Conservation (phyloP, 2,797 vertebrate genomes). For the Sebastes baramenuke region DNA sequence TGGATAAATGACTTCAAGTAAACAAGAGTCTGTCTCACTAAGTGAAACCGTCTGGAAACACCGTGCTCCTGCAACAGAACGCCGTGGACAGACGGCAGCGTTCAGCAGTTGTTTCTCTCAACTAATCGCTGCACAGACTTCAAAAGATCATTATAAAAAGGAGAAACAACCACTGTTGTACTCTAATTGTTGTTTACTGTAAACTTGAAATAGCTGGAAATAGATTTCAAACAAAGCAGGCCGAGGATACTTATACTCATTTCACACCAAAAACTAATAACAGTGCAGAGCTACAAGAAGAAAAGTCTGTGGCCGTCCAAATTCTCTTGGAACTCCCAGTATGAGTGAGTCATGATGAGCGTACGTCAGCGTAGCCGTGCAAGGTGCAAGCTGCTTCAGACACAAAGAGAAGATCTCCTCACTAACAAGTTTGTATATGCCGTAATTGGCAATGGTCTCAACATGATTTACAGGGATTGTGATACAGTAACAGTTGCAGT, state of each 20-base stretch:
- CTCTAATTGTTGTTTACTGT: slow-evolving; percentile 60
- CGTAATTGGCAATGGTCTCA: not conserved
- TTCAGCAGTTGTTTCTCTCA: slow-evolving; percentile 30
- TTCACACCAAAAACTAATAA: slow-evolving; percentile 36
- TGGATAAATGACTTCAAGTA: slow-evolving; percentile 47
- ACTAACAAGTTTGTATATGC: not conserved
- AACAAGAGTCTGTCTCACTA: slow-evolving; percentile 43
- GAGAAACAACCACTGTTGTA: slow-evolving; percentile 31
- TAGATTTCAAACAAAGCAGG: slow-evolving; percentile 47
- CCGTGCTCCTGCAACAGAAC: slow-evolving; percentile 18
- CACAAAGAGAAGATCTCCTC: not conserved
- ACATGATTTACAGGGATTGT: not conserved
- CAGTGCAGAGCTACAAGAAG: slow-evolving; percentile 23
- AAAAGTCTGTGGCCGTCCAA: slow-evolving; percentile 19
- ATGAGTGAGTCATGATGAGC: slow-evolving; percentile 39
- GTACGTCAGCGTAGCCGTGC: slow-evolving; percentile 27
- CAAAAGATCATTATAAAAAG: slow-evolving; percentile 33
- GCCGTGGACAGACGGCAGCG: not conserved
- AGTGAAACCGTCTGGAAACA: slow-evolving; percentile 53
- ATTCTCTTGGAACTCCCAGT: slow-evolving; percentile 33
- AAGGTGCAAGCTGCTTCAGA: slow-evolving; percentile 42
- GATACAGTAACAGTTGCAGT: not conserved
- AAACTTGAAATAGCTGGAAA: slow-evolving; percentile 48
- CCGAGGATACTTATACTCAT: slow-evolving; percentile 20
- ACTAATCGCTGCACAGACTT: slow-evolving; percentile 36